Percentiles rank a stretch among this genome's conserved stretches.
These are phyloP conservation scores for Saimiri boliviensis DNA, from an alignment of 2,113 vertebrate species.

Conservation along the genomic window DNA sequence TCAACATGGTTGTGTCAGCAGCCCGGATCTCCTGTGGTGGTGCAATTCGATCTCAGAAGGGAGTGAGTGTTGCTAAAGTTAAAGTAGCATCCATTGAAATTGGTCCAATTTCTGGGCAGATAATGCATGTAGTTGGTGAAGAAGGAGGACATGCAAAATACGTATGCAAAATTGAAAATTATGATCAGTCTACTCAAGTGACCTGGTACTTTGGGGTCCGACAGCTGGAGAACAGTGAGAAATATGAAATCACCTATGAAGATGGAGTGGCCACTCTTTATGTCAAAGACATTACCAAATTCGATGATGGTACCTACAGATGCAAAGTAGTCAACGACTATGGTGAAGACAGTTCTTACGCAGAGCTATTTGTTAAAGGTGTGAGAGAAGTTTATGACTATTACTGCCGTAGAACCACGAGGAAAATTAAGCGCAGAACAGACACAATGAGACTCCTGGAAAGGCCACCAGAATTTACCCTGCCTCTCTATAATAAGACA, in stretches of 20 bases:
- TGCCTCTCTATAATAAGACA: slow-evolving; percentile 94
- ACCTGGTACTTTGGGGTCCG: slow-evolving; percentile 99
- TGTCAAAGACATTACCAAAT: slow-evolving; percentile 91
- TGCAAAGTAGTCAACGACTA: slow-evolving; percentile 98
- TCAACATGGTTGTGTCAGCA: slow-evolving; percentile 93
- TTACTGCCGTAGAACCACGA: slow-evolving; percentile 92
- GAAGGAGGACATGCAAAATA: slow-evolving; percentile 93
- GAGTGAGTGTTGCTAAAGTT: slow-evolving; percentile 93
- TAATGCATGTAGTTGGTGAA: slow-evolving; percentile 89
- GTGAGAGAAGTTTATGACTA: slow-evolving; percentile 93
- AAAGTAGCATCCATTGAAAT: slow-evolving; percentile 98
- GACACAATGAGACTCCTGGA: slow-evolving; percentile 95
- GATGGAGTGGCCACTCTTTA: slow-evolving; percentile 95
- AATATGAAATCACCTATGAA: slow-evolving; percentile 95
- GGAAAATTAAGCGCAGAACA: slow-evolving; percentile 94
- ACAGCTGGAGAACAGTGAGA: slow-evolving; percentile 93
- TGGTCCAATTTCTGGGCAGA: slow-evolving; percentile 93
- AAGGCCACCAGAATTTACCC: slow-evolving; percentile 97
- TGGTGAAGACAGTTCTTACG: slow-evolving; percentile 96
- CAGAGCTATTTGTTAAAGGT: slow-evolving; percentile 93
- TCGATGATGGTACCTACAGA: slow-evolving; percentile 97
- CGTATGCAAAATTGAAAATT: slow-evolving; percentile 95
- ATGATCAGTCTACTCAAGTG: slow-evolving; percentile 95
- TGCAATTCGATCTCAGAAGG: slow-evolving; percentile 93
- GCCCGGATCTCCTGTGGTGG: slow-evolving; percentile 96